Evolutionary conservation across 2,113 vertebrate genomes (phyloP).

Genomic region (Gobiocypris rarus): DNA sequence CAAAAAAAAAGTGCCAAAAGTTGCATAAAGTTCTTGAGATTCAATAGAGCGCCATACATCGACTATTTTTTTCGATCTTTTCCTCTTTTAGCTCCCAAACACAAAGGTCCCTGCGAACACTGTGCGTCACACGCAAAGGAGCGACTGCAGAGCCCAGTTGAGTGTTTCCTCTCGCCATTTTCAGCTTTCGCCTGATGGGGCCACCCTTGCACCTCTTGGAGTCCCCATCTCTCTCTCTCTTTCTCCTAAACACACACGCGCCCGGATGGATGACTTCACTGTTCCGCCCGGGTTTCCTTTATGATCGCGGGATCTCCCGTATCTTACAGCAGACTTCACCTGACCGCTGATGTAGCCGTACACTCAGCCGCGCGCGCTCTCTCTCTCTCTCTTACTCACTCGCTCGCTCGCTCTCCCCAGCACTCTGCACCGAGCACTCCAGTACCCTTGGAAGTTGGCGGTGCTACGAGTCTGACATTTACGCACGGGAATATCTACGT

Average conservation of each 20-base stretch:
- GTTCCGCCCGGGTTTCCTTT: constrained; percentile 92
- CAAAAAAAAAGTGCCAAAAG: neutral
- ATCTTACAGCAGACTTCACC: constrained; percentile 81
- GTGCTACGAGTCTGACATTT: constrained; percentile 44
- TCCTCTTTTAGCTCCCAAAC: neutral
- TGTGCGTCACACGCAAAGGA: neutral
- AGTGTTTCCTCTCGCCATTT: constrained; percentile 40
- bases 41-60: neutral
- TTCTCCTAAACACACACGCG: constrained; percentile 56
- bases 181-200: constrained; percentile 72
- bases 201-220: constrained; percentile 69
- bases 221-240: constrained; percentile 48
- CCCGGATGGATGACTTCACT: constrained; percentile 97
- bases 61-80: neutral
- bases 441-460: constrained; percentile 45
- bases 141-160: neutral
- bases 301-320: constrained; percentile 91
- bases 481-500: constrained; percentile 27
- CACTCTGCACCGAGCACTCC: constrained; percentile 28
- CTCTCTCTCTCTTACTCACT: neutral
- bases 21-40: neutral
- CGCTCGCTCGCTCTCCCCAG: neutral
- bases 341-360: constrained; percentile 68
- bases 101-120: neutral
- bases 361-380: constrained; percentile 48